Base-by-base conservation (phyloP, 2,797 vertebrate genomes). In the Pogonophryne albipinna region DNA sequence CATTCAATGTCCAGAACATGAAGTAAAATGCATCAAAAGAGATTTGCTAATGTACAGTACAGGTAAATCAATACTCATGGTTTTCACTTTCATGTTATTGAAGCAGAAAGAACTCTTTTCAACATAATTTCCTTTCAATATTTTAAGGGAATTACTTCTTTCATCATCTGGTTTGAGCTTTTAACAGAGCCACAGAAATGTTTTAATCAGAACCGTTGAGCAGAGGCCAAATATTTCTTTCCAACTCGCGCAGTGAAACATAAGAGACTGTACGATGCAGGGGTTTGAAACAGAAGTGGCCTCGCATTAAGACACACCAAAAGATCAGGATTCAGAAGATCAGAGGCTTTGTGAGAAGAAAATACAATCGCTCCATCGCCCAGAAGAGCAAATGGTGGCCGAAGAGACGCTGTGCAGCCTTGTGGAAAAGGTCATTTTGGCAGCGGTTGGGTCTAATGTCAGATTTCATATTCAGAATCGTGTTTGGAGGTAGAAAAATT, bases 391-490 rank as follows among this genome's bases (percentile, higher is more conserved):
- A 61, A 56, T 20, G 16, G 59, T 23, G 41, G 14, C 42, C 46
- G 11, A 45, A 63, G 52, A 46, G 69, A 75, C 50, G 63, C 58
- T 0, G 10, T 53, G 51, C 3, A 10, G 46, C 51, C 46, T 59
- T 58, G 84, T 5, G 57, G 60, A 66, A 81, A 88, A 89, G 85
- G 87, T 90, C 79, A 87, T 82, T 84, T 63, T 67, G 63, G 62
- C 66, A 63, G 66, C 16, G 17, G 71, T 44, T 55, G 38, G 62
- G 47, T 68, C 62, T 82, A 34, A 76, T 76, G 76, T 80, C 77
- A 79, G 52, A 82, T 88, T 84, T 81, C 71, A 86, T 83, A 87
- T 84, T 83, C 87, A 49, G 17, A 70, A 65, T 78, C 72, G 70
- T 77, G 76, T 86, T 86, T 53, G 3, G 66, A 58, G 13, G 20